phyloP scores from a whole-genome alignment of 1,140 invertebrate species.

The Euura saliciscinereae region DNA sequence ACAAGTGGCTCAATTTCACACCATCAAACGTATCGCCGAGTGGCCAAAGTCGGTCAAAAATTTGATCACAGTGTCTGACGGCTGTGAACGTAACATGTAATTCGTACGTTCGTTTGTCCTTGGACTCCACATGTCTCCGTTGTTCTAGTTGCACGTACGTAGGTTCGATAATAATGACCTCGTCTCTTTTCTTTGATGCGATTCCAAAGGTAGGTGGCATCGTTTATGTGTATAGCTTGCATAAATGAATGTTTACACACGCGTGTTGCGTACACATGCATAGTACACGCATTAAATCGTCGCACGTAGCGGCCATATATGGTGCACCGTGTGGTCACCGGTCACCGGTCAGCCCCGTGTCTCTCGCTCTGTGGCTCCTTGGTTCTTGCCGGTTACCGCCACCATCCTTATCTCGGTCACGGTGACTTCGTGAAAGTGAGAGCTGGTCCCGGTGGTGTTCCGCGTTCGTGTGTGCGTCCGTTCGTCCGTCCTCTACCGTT shows the following conservation, averaged over 20 bases:
- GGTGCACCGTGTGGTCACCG: slow-evolving; percentile 24
- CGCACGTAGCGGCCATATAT: slow-evolving; percentile 34
- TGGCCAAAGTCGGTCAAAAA: too few relatives aligned
- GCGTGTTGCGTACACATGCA: slow-evolving; percentile 13
- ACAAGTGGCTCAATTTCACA: too few relatives aligned
- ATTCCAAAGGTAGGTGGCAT: too few relatives aligned
- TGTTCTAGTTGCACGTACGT: too few relatives aligned
- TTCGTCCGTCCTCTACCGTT: neutral
- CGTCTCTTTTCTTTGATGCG: too few relatives aligned
- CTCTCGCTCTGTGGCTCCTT: slow-evolving; percentile 9
- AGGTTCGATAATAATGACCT: too few relatives aligned
- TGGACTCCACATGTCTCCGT: neutral
- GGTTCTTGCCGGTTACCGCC: slow-evolving; percentile 23
- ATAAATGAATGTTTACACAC: slow-evolving; percentile 15
- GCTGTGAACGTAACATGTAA: neutral
- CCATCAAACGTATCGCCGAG: too few relatives aligned
- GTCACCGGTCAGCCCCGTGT: slow-evolving; percentile 34
- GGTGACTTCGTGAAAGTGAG: slow-evolving; percentile 59
- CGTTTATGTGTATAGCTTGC: slow-evolving; percentile 7
- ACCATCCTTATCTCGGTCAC: slow-evolving; percentile 58
- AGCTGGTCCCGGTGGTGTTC: slow-evolving; percentile 38
- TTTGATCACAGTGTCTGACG: too few relatives aligned
- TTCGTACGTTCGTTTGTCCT: neutral
- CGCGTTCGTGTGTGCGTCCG: neutral
- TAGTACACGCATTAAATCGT: neutral